Base-by-base conservation (phyloP, 2,888 invertebrate genomes). In the Drosophila robusta region DNA sequence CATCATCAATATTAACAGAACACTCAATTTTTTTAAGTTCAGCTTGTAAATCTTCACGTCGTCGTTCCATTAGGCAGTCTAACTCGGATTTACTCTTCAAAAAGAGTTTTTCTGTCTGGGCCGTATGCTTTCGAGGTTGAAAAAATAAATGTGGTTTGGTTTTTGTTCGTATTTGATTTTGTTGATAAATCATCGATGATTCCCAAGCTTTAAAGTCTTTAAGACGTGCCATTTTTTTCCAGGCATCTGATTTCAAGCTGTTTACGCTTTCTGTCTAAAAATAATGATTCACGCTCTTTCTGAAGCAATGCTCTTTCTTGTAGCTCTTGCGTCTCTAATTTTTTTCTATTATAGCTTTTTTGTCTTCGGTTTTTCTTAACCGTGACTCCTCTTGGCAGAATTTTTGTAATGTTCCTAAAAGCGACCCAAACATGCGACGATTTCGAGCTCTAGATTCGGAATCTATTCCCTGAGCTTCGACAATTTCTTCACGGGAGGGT, bases 331-430 rank as follows among this genome's bases (percentile, higher is more conserved):
- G 98, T 97, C 90, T 99, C 99, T 66, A 99, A 94, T 92, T 98
- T 97, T 65, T 96, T 92, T 99, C 99, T 7, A 99, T 96, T 93
- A 90, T 85, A 3, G 94, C 94, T 80, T 97, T 95, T 91, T 96
- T 97, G 61, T 96, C 95, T 90, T 96, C 97, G 93, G 96, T 97
- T 84, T 96, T 96, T 92, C 97, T 97, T 75, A 97, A 93, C 58
- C 95, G 96, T 61, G 97, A 97, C 93, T 98, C 98, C 90, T 99
- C 98, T 90, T 97, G 97, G 87, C 98, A 96, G 91, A 99, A 99
- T 92, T 97, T 97, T 90, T 98, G 97, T 80, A 99, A 92, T 12
- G 99, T 99, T 4, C 99, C 99, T 56, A 99, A 93, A 44, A 99
- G 93, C 18, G 98, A 96, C 8, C 99, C 98, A 93, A 99, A 99